Evolutionary conservation across 2,797 vertebrate species (phyloP).

Genomic region (Bufotes viridis): DNA sequence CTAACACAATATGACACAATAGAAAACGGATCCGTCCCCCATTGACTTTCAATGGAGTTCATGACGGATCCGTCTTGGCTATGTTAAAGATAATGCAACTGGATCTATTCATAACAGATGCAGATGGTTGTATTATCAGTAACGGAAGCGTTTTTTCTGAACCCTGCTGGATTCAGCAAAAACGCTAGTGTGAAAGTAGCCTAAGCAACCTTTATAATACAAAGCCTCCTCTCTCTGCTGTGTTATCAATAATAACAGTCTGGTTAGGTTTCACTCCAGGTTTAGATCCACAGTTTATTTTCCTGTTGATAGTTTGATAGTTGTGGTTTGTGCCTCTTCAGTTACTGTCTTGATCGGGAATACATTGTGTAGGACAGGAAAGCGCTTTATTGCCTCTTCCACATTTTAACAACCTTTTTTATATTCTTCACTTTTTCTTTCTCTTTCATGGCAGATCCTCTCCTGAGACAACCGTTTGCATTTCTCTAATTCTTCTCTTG

Average conservation of each 20-base stretch:
- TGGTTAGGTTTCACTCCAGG: slow-evolving; percentile 3
- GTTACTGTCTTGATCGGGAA: slow-evolving; percentile 30
- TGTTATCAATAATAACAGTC: neutral
- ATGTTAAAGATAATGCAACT: too few relatives aligned
- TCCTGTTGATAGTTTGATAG: slow-evolving; percentile 24
- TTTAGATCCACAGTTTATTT: slow-evolving; percentile 45
- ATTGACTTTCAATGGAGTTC: too few relatives aligned
- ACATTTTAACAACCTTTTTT: slow-evolving; percentile 52
- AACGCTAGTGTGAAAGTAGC: too few relatives aligned
- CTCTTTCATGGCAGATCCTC: slow-evolving; percentile 20
- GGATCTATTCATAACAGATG: too few relatives aligned
- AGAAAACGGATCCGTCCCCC: too few relatives aligned
- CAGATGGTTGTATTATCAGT: too few relatives aligned
- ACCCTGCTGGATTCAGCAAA: too few relatives aligned
- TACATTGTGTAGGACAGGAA: slow-evolving; percentile 19
- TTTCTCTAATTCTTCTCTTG: slow-evolving; percentile 52
- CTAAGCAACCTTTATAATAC: neutral
- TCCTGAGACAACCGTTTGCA: slow-evolving; percentile 29
- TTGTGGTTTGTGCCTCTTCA: slow-evolving; percentile 1
- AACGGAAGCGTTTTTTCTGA: too few relatives aligned
- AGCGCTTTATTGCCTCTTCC: slow-evolving; percentile 38
- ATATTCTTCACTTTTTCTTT: slow-evolving; percentile 25
- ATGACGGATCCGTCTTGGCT: too few relatives aligned
- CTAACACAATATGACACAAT: too few relatives aligned
- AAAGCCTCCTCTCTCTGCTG: too few relatives aligned